Percentiles rank a stretch among this genome's conserved stretches.
phyloP scores from a whole-genome alignment of 2,113 vertebrate genomes.

The Barnardius zonarius region DNA sequence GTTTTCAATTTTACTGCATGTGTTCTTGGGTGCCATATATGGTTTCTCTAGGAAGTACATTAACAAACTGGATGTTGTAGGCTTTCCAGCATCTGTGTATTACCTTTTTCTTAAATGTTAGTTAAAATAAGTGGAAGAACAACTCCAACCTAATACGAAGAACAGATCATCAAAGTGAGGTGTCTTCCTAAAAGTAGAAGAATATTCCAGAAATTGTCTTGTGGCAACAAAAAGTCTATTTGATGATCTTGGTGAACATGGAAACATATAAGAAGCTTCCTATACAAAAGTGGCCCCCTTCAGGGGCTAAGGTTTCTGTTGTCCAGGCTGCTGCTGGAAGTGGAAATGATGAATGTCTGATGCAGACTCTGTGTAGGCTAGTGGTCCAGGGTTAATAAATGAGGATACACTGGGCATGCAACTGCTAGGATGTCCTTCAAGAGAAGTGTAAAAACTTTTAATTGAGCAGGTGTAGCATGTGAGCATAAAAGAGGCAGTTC shows the following conservation, averaged over 20 bases:
- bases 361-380: not conserved
- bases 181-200: not conserved
- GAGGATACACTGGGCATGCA: not conserved
- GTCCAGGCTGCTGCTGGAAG: not conserved
- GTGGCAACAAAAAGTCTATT: not conserved
- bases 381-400: not conserved
- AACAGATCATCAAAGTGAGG: not conserved
- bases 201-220: not conserved
- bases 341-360: not conserved
- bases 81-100: not conserved
- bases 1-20: not conserved
- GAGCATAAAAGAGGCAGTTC: not conserved
- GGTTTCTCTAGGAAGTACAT: not conserved
- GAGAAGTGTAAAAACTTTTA: not conserved
- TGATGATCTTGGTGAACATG: not conserved
- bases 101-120: not conserved
- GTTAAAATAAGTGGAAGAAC: not conserved
- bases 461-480: not conserved
- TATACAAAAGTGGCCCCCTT: not conserved
- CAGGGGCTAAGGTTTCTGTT: not conserved
- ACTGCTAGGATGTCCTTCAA: not conserved
- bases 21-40: not conserved
- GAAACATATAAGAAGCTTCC: not conserved
- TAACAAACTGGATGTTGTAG: not conserved
- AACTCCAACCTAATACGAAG: accelerated